Conservation (phyloP, 2,888 invertebrate species). For the Exephanes ischioxanthus region DNA sequence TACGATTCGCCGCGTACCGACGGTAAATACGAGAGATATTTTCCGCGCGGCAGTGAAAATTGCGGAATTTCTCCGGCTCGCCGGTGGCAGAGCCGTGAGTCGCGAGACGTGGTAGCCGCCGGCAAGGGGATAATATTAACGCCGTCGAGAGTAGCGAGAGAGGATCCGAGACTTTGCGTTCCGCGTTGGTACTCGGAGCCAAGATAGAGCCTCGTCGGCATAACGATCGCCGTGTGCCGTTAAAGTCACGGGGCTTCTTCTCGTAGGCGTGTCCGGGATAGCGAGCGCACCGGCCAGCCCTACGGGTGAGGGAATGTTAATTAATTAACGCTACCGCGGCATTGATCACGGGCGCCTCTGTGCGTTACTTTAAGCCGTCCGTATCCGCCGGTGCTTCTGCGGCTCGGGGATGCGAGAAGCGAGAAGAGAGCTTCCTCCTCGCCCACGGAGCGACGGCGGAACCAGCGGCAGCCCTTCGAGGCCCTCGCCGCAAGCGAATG, state of each 20-base stretch:
- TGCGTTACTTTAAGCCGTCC: constrained; percentile 66
- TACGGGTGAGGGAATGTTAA: constrained; percentile 79
- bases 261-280: constrained; percentile 58
- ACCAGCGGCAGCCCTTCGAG: constrained; percentile 42
- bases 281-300: constrained; percentile 61
- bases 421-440: constrained; percentile 5
- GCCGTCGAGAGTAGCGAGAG: not conserved
- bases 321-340: constrained; percentile 79
- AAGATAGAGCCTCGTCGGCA: constrained; percentile 26
- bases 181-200: not conserved
- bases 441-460: constrained; percentile 23
- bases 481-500: constrained; percentile 49
- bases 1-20: constrained; percentile 36
- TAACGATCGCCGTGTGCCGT: constrained; percentile 53
- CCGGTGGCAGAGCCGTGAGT: not conserved
- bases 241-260: constrained; percentile 62
- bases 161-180: constrained; percentile 33
- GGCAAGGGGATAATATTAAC: constrained; percentile 21
- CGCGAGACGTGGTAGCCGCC: constrained; percentile 9
- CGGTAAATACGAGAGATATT: constrained; percentile 20
- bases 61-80: not conserved
- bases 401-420: constrained; percentile 34
- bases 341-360: constrained; percentile 75
- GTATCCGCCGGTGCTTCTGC: constrained; percentile 43
- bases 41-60: constrained; percentile 23